Evolutionary conservation across 2,888 invertebrate genomes (phyloP).

Genomic region (Leptogaster cylindrica): DNA sequence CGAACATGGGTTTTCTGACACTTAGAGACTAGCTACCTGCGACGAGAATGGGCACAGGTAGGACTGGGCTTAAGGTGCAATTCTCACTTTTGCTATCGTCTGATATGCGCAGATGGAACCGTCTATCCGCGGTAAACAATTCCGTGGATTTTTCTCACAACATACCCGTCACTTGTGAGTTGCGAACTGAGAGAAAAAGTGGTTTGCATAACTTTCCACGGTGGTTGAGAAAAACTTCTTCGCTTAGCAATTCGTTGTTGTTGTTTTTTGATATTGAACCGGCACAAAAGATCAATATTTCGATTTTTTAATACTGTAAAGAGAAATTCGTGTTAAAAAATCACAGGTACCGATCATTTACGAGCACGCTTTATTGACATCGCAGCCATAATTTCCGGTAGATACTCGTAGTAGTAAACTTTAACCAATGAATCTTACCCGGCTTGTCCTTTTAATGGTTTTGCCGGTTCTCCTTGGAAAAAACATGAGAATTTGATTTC

Average conservation of each 20-base stretch:
- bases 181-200: constrained; percentile 20
- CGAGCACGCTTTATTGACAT: too few species aligned
- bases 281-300: constrained; percentile 20
- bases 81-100: constrained; percentile 14
- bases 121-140: constrained; percentile 11
- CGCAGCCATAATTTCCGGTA: too few species aligned
- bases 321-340: too few species aligned
- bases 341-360: too few species aligned
- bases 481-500: too few species aligned
- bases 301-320: constrained; percentile 25
- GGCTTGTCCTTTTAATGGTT: too few species aligned
- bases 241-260: not conserved
- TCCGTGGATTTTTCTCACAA: constrained; percentile 24
- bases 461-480: too few species aligned
- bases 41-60: not conserved
- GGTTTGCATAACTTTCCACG: constrained; percentile 32
- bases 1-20: constrained; percentile 24
- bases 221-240: constrained; percentile 14
- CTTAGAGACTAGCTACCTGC: not conserved
- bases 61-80: constrained; percentile 17
- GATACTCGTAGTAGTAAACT: too few species aligned
- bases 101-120: not conserved
- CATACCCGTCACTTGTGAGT: not conserved
- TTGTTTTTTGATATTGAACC: constrained; percentile 7
- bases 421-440: too few species aligned